Conservation (phyloP, 1,140 invertebrate genomes). For the Drosophila trapezifrons region DNA sequence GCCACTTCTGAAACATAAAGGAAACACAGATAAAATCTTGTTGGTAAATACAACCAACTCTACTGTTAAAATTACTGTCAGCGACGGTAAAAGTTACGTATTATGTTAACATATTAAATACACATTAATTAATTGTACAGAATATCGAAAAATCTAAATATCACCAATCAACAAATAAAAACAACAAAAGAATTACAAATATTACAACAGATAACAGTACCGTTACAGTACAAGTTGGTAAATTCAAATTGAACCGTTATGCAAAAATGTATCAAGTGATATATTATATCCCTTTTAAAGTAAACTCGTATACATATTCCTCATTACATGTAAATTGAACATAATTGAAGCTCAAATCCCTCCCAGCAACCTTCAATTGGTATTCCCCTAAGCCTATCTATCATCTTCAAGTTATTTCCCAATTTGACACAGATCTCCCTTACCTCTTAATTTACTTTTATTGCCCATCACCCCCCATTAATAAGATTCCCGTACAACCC, state of each 20-base stretch:
- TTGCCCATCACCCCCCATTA: conserved; percentile 1
- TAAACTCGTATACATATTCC: too few relatives aligned
- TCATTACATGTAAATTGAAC: neutral
- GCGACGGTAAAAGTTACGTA: too few relatives aligned
- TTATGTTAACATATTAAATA: too few relatives aligned
- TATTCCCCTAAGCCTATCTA: conserved; percentile 13
- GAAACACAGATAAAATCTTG: too few relatives aligned
- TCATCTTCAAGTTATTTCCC: conserved; percentile 12
- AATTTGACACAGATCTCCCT: conserved; percentile 6
- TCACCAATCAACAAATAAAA: too few relatives aligned
- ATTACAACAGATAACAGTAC: neutral
- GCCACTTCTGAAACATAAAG: too few relatives aligned
- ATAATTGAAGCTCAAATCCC: conserved; percentile 4
- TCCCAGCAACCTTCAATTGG: neutral
- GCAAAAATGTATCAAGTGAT: neutral
- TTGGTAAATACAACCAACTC: too few relatives aligned
- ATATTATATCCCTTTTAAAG: too few relatives aligned
- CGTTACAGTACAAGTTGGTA: neutral
- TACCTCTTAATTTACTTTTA: neutral
- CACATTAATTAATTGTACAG: too few relatives aligned
- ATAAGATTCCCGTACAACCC: conserved; percentile 42
- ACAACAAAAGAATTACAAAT: too few relatives aligned
- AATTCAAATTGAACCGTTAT: neutral
- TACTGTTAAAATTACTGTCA: too few relatives aligned
- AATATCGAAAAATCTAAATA: too few relatives aligned